Base-by-base conservation (phyloP, 2,888 invertebrate species). In the Drosophila recens region DNA sequence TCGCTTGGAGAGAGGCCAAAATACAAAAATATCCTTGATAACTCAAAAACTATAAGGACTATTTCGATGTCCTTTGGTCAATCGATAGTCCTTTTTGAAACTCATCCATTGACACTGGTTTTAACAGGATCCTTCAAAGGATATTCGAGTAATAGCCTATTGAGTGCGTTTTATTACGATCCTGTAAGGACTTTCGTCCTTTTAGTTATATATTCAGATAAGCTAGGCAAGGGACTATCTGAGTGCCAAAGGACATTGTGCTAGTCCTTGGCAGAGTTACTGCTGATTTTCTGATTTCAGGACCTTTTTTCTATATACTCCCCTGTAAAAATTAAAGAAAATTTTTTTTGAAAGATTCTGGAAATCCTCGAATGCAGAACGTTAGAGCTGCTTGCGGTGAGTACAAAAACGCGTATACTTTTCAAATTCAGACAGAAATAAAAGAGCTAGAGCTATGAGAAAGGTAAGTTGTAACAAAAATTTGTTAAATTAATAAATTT, bases 111-210 rank as follows among this genome's bases (percentile, higher is more conserved):
- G 43, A 20, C 33, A 20, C 6, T 1, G 20, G 13, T 43, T 43
- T 43, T 5, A 33, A 4, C 1, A 4, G 2, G 4, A 34, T 43
- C 33, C 43, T 56, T 34, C 33, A 33, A 56, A 56, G 54, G 54
- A 56, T 33, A 34, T 10, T n/a, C 13, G 20, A 56, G 54, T 10
- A 33, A n/a, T 43, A 4, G 4, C 40, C 4, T 13, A 13, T 20
- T 42, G 20, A 13, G 2, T 9, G 3, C 13, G 13, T 10, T 9
- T 43, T 6, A n/a, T 13, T 33, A 4, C 4, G 54, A n/a, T 43
- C 33, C 20, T 43, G 33, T 3, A 33, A 43, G 54, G 54, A 56
- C 43, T n/a, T 56, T 56, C 17, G n/a, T 56, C 54, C 43, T 56
- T 56, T 20, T 43, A 33, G n/a, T 33, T 4, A 0, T 3, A 54